These are phyloP conservation scores for Leptinotarsa tumamoca DNA, from an alignment of 2,888 invertebrate species.

Conservation along the genomic window DNA sequence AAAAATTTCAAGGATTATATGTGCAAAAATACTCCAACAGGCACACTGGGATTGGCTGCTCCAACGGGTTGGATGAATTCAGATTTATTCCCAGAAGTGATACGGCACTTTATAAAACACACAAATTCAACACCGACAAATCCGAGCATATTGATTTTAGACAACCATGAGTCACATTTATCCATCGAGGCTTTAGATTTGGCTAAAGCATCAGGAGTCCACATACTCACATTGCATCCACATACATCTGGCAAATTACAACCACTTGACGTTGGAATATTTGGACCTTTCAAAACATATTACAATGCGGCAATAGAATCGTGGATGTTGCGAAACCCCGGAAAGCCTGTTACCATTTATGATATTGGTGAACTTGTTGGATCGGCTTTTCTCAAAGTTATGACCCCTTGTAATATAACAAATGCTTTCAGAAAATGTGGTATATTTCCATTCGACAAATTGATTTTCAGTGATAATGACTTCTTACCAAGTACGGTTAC, in stretches of 20 bases:
- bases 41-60: neutral
- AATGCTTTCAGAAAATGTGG: neutral
- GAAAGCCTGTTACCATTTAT: neutral
- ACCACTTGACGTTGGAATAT: neutral
- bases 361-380: neutral
- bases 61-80: neutral
- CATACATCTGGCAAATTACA: neutral
- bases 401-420: conserved; percentile 1
- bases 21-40: neutral
- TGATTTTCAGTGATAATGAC: neutral
- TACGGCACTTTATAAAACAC: neutral
- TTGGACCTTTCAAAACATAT: neutral
- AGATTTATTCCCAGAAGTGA: neutral
- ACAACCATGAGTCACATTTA: neutral
- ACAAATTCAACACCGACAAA: neutral
- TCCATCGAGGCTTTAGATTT: neutral
- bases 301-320: neutral
- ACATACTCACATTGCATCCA: neutral
- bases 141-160: neutral
- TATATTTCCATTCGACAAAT: neutral
- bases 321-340: neutral
- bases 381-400: neutral
- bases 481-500: too few species aligned
- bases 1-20: neutral
- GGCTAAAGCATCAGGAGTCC: neutral